Conservation (phyloP, 2,797 vertebrate genomes). For the Macrochelys suwanniensis region DNA sequence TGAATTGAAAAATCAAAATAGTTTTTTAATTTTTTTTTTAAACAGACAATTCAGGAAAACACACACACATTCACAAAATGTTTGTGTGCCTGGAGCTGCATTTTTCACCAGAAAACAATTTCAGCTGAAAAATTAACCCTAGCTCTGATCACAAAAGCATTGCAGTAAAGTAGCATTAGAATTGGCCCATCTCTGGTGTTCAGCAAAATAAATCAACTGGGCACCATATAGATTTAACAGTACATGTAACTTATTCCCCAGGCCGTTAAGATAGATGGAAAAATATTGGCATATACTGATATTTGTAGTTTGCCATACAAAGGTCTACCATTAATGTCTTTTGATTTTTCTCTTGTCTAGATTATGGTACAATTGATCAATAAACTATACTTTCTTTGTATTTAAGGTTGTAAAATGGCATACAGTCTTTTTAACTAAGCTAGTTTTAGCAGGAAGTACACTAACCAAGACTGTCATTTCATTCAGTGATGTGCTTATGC, state of each 20-base stretch:
- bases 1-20: background rate
- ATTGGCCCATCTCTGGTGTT: background rate
- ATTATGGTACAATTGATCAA: constrained; percentile 42
- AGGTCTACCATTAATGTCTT: constrained; percentile 13
- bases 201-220: background rate
- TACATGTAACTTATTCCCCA: background rate
- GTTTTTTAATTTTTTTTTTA: background rate
- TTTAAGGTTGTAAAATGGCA: background rate
- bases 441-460: background rate
- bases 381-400: constrained; percentile 20
- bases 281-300: constrained; percentile 7
- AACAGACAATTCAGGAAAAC: background rate
- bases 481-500: background rate
- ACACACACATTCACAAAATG: background rate
- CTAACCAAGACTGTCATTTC: background rate
- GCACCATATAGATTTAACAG: background rate
- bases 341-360: constrained; percentile 9
- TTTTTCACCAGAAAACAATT: background rate
- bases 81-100: background rate
- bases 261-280: background rate
- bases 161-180: background rate
- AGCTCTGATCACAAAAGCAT: background rate
- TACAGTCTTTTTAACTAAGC: background rate
- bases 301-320: constrained; percentile 34
- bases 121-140: background rate